Evolutionary conservation across 2,797 vertebrate genomes (phyloP).

Genomic region (Potorous gilbertii): DNA sequence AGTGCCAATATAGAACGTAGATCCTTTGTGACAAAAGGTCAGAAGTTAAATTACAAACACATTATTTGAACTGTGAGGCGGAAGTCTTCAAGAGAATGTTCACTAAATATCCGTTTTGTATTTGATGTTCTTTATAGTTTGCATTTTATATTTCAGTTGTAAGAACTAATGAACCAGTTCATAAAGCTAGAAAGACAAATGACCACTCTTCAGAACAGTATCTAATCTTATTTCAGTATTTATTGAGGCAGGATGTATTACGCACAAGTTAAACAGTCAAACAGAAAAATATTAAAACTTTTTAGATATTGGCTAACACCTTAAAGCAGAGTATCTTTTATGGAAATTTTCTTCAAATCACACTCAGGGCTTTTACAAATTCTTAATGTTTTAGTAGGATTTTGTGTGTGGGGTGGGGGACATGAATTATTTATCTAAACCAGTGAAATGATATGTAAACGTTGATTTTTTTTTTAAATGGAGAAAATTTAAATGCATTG

Average conservation of each 20-base stretch:
- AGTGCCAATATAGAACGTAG: neutral
- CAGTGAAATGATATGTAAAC: neutral
- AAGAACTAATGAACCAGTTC: neutral
- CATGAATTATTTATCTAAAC: neutral
- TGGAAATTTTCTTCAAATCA: constrained; percentile 20
- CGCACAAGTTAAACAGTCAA: constrained; percentile 59
- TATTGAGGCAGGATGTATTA: constrained; percentile 69
- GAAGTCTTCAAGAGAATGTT: neutral
- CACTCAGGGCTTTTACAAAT: constrained; percentile 5
- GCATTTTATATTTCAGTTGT: constrained; percentile 11
- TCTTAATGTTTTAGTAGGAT: neutral
- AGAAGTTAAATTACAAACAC: constrained; percentile 37
- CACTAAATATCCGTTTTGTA: constrained; percentile 31
- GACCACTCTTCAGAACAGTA: neutral
- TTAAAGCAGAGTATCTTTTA: constrained; percentile 23
- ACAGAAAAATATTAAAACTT: constrained; percentile 63
- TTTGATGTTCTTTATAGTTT: constrained; percentile 8
- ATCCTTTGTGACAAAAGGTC: constrained; percentile 33
- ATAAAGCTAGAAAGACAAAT: neutral
- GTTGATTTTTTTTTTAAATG: neutral
- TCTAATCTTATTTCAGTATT: constrained; percentile 62
- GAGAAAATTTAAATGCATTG: neutral
- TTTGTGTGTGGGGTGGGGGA: neutral
- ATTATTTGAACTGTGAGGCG: neutral
- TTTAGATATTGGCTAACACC: constrained; percentile 27